Evolutionary conservation across 2,888 invertebrate genomes (phyloP).

Genomic region (Tetheella fluctuosa): DNA sequence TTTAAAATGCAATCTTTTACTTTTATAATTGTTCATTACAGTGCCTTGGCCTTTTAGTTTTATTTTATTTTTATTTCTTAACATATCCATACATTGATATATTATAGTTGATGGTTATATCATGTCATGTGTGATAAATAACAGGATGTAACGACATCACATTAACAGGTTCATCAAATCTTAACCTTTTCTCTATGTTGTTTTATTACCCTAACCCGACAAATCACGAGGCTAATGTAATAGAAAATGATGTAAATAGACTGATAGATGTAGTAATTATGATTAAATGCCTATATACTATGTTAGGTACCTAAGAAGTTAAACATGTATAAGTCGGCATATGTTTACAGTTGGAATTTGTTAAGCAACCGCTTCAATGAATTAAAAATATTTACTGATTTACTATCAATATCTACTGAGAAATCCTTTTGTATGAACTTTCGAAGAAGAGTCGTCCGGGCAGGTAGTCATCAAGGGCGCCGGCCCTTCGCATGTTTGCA

Average conservation of each 20-base stretch:
- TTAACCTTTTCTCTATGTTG: not conserved
- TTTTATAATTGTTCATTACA: not conserved
- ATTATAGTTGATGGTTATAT: no score
- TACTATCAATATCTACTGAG: not conserved
- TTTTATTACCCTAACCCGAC: not conserved
- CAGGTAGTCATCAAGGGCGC: slow-evolving; percentile 37
- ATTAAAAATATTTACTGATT: not conserved
- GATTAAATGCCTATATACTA: not conserved
- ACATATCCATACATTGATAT: no score
- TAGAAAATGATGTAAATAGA: slow-evolving; percentile 1
- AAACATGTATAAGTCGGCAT: not conserved
- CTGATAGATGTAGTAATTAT: not conserved
- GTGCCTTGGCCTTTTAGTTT: not conserved
- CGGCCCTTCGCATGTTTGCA: slow-evolving; percentile 21
- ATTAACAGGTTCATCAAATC: not conserved
- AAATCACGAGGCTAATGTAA: slow-evolving; percentile 3
- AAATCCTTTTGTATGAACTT: slow-evolving; percentile 12
- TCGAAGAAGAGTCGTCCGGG: slow-evolving; percentile 16
- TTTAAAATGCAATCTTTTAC: no score
- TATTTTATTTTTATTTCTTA: not conserved
- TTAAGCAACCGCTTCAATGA: not conserved
- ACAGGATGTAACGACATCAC: not conserved
- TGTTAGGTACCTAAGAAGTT: not conserved
- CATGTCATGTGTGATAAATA: not conserved
- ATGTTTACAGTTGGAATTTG: no score